These are phyloP conservation scores for Tenthredo mesomela DNA, from an alignment of 2,888 invertebrate species.

Conservation along the genomic window DNA sequence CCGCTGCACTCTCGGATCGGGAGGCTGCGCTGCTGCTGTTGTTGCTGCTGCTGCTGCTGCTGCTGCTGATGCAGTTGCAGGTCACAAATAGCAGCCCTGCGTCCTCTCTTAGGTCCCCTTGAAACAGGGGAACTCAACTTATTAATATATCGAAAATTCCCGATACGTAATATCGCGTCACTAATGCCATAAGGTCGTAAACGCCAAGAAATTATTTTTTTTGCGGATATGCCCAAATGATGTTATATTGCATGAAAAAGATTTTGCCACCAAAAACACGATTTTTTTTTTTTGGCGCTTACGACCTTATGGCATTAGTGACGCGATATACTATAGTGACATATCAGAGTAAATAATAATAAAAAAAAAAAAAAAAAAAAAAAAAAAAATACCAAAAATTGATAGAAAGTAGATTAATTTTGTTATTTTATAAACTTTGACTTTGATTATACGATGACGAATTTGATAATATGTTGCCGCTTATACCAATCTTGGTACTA, in stretches of 20 bases:
- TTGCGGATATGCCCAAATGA: too few relatives aligned
- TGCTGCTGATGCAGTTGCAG: background rate
- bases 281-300: too few relatives aligned
- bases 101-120: background rate
- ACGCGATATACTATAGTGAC: too few relatives aligned
- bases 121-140: conserved; percentile 17
- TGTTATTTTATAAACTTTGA: background rate
- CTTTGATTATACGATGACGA: background rate
- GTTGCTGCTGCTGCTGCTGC: background rate
- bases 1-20: background rate
- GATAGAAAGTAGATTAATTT: background rate
- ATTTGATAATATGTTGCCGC: background rate
- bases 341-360: too few relatives aligned
- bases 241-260: too few relatives aligned
- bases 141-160: background rate
- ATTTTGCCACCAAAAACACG: too few relatives aligned
- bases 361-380: background rate
- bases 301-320: too few relatives aligned
- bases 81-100: conserved; percentile 10
- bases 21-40: background rate
- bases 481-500: background rate
- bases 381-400: background rate
- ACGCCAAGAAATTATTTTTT: too few relatives aligned
- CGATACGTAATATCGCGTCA: too few relatives aligned
- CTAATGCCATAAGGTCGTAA: too few relatives aligned